Conservation (phyloP, 1,140 invertebrate genomes). For the Philopotamus ludificatus region DNA sequence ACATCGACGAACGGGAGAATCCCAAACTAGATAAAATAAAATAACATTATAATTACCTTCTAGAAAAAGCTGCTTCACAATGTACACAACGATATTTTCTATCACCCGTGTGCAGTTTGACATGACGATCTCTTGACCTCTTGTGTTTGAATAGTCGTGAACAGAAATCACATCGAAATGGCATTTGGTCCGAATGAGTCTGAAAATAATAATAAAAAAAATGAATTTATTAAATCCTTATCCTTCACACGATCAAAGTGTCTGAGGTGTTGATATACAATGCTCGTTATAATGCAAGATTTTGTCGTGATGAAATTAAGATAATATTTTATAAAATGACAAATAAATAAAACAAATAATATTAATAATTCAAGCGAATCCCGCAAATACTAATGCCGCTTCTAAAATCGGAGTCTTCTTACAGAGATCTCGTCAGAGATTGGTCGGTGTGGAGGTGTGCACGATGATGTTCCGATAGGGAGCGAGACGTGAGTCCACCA, state of each 20-base stretch:
- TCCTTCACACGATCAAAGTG: background rate
- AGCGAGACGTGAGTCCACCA: background rate
- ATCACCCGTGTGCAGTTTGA: conserved; percentile 93
- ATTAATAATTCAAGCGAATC: no score
- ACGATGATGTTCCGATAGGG: conserved; percentile 34
- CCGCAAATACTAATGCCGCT: no score
- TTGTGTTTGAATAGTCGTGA: conserved; percentile 93
- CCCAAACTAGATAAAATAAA: no score
- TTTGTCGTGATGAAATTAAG: no score
- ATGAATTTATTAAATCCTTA: conserved; percentile 3
- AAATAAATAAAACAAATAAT: no score
- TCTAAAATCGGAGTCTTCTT: no score
- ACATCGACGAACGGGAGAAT: no score
- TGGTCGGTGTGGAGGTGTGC: conserved; percentile 16
- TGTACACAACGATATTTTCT: conserved; percentile 89
- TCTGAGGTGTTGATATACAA: background rate
- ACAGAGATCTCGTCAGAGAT: conserved; percentile 22
- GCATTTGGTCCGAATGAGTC: conserved; percentile 87
- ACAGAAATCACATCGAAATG: conserved; percentile 87
- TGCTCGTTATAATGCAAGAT: no score
- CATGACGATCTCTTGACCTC: conserved; percentile 87
- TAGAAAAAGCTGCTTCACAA: conserved; percentile 89
- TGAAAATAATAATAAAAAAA: conserved; percentile 52
- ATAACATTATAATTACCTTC: no score
- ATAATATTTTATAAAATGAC: no score